phyloP scores from a whole-genome alignment of 2,113 vertebrate genomes.

The Mola mola region DNA sequence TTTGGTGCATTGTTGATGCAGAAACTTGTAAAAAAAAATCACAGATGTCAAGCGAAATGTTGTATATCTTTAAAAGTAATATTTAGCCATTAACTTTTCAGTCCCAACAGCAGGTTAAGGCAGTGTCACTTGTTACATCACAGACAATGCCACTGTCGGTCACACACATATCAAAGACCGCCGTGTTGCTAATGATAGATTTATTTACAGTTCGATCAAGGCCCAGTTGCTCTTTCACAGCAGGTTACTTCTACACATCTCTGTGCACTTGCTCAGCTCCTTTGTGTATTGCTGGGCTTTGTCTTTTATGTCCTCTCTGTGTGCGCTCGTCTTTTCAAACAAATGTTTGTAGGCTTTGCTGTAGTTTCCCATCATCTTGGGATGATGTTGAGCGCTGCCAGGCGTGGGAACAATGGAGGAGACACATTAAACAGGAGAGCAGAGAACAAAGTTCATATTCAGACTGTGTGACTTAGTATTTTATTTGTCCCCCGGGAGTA shows the following conservation, averaged over 20 bases:
- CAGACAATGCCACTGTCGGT: not conserved
- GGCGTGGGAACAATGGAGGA: constrained; percentile 50
- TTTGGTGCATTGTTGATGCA: no score
- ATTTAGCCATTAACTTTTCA: constrained; percentile 1
- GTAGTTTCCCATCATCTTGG: not conserved
- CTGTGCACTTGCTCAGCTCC: constrained; percentile 25
- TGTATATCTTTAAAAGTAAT: no score
- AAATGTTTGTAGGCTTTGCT: constrained; percentile 14
- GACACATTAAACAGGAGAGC: constrained; percentile 17
- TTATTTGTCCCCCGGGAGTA: constrained; percentile 6
- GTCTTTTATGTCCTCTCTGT: constrained; percentile 10
- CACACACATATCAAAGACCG: not conserved
- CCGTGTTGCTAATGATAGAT: not conserved
- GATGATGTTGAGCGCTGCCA: not conserved
- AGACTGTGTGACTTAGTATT: constrained; percentile 2
- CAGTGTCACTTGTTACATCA: no score
- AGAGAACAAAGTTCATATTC: constrained; percentile 42
- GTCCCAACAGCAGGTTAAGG: not conserved
- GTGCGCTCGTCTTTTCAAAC: no score
- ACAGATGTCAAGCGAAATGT: no score
- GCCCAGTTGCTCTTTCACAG: not conserved
- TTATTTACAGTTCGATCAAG: constrained; percentile 2
- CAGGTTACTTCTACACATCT: constrained; percentile 2
- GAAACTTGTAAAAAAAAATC: no score
- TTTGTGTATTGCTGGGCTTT: constrained; percentile 20